Evolutionary conservation across 2,797 vertebrate species (phyloP).

Genomic region (Merluccius polli): DNA sequence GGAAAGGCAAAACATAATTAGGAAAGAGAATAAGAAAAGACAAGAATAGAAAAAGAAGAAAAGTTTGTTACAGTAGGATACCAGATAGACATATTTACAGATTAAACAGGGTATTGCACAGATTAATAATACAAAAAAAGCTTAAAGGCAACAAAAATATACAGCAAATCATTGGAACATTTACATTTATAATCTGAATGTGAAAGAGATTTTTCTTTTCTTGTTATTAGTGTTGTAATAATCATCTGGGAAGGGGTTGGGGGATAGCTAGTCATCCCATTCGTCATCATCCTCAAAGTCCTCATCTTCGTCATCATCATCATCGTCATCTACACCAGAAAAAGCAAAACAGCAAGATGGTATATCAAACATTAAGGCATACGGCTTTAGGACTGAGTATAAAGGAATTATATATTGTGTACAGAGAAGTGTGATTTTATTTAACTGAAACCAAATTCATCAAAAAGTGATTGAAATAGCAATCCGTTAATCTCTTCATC

Average conservation of each 20-base stretch:
- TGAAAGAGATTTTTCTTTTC: constrained; percentile 75
- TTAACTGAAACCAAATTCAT: too few species aligned
- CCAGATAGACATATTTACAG: constrained; percentile 61
- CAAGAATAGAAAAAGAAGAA: neutral
- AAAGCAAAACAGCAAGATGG: neutral
- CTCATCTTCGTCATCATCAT: constrained; percentile 88
- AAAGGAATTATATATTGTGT: too few species aligned
- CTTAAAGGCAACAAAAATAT: constrained; percentile 95
- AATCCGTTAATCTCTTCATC: too few species aligned
- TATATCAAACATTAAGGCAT: too few species aligned
- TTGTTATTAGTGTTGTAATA: constrained; percentile 42
- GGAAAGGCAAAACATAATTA: neutral
- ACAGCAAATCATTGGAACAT: constrained; percentile 87
- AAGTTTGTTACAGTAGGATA: constrained; percentile 1
- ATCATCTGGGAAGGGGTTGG: constrained; percentile 36
- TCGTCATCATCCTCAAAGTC: constrained; percentile 98
- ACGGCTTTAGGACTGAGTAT: too few species aligned
- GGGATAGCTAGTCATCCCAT: constrained; percentile 84
- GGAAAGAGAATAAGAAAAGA: neutral
- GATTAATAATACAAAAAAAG: constrained; percentile 84
- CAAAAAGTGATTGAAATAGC: too few species aligned
- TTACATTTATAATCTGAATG: constrained; percentile 88
- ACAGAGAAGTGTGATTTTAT: too few species aligned
- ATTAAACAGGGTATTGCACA: constrained; percentile 99
- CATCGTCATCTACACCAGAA: constrained; percentile 84